Evolutionary conservation across 2,888 invertebrate genomes (phyloP), one percentile per base, ranked within the genome.

Genomic region (Norana najaformis): DNA sequence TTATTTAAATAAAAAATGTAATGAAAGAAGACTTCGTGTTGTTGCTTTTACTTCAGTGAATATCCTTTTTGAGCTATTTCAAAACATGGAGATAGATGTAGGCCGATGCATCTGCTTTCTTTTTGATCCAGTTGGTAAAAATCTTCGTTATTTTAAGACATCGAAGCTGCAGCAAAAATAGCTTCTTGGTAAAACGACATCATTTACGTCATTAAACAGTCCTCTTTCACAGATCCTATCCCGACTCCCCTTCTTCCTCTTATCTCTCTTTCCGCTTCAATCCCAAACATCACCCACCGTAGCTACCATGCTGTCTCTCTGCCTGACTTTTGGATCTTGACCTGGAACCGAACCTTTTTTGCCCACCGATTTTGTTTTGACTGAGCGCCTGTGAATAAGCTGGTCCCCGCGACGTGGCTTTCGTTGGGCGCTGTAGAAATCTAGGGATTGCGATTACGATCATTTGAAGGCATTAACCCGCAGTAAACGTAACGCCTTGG

Each of bases 1-100:
- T 69, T 69, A n/a, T n/a, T 69, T 69, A n/a, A 69, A 69, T n/a
- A n/a, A n/a, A 69, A n/a, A 69, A 69, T 69, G 69, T n/a, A n/a
- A n/a, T 11, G n/a, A 1, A 5, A 69, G 69, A 69, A n/a, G n/a
- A n/a, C n/a, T n/a, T n/a, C n/a, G n/a, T 69, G 30, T 69, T 69
- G n/a, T 69, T 69, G 30, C 69, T 69, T n/a, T 30, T 69, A 30
- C 13, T 30, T 30, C 16, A 69, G 1, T n/a, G 69, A 13, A 16
- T n/a, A 69, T n/a, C n/a, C 30, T n/a, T 69, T n/a, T n/a, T 8
- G 69, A 69, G 30, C 69, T 8, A 69, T 69, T 20, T 69, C 0
- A 69, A 69, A 30, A 30, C n/a, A n/a, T 69, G 47, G 23, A 47
- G 0, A 30, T 11, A n/a, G 30, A n/a, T n/a, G 47, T 69, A 69